Evolutionary conservation across 2,797 vertebrate species (phyloP), one percentile per base, ranked within the genome.

Genomic region (Hapalemur alaotrensis): DNA sequence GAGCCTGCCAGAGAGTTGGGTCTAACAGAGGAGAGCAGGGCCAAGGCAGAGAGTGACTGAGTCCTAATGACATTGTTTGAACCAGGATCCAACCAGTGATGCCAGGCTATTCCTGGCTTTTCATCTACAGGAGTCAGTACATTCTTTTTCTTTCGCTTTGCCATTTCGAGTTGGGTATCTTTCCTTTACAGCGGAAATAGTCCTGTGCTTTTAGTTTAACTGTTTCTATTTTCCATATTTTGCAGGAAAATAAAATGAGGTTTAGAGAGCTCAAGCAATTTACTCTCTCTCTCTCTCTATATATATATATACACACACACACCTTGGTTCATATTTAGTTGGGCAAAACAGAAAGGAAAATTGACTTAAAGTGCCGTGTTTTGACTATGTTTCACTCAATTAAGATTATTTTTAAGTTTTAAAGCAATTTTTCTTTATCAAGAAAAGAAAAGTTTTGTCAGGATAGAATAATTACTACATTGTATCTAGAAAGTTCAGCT

Each of bases 321-420:
- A 92, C 3, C n/a, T 65, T 59, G 20, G 18, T 38, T 65, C 30
- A 91, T 8, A 65, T 5, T 54, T 75, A 73, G 32, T 65, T 88
- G 67, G n/a, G 14, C 52, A 84, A 91, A 95, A 86, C 12, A 93
- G 59, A 84, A 90, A 85, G 35, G 38, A 95, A 97, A 81, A 61
- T 23, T 59, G 43, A 85, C 54, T 76, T 35, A 89, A 63, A 73
- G 5, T 32, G 30, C 28, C 70, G 17, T 52, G n/a, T 17, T 70
- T 76, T 92, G 79, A 93, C 85, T 91, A 32, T 72, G 63, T 65
- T 92, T 88, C 91, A 67, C 52, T 87, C 89, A 85, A 85, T 90
- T 97, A 84, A 67, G 38, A 61, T 79, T 88, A 3, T 52, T 82
- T 89, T 84, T 38, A 84, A 32, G 28, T 89, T 79, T 83, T 91